A percentile compares a stretch with the other conserved stretches of the same genome.
These are phyloP conservation scores for Dicranocentrus wangi DNA, from an alignment of 2,888 invertebrate species.

Conservation along the genomic window DNA sequence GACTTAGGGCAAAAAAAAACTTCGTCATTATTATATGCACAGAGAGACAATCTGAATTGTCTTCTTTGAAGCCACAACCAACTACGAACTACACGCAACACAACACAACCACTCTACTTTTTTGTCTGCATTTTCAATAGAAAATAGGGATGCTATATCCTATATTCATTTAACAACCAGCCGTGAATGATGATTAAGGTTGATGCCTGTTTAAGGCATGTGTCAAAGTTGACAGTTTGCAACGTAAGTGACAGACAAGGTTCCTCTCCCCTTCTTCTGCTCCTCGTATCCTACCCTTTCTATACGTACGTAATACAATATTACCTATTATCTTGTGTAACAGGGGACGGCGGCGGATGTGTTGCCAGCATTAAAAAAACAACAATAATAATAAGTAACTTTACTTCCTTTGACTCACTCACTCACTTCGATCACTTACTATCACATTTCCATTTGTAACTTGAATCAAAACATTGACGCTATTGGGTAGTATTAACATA, in stretches of 20 bases:
- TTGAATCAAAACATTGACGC: neutral
- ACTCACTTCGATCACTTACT: too few relatives aligned
- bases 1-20: conserved; percentile 25
- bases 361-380: too few relatives aligned
- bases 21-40: neutral
- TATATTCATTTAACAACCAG: conserved; percentile 39
- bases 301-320: conserved; percentile 1
- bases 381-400: too few relatives aligned
- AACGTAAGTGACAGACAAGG: conserved; percentile 65
- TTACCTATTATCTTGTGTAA: too few relatives aligned
- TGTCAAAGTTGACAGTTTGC: conserved; percentile 67
- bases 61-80: neutral
- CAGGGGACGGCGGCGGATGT: too few relatives aligned
- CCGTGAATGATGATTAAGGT: conserved; percentile 69
- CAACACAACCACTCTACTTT: too few relatives aligned
- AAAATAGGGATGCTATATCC: neutral
- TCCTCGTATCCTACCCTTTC: conserved; percentile 33
- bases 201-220: conserved; percentile 68
- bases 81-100: neutral
- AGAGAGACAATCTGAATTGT: too few relatives aligned
- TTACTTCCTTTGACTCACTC: too few relatives aligned
- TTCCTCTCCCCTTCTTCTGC: conserved; percentile 35
- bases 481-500: neutral
- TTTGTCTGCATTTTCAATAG: neutral
- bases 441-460: neutral